phyloP scores from a whole-genome alignment of 2,113 vertebrate species.

The Brachionichthys hirsutus region DNA sequence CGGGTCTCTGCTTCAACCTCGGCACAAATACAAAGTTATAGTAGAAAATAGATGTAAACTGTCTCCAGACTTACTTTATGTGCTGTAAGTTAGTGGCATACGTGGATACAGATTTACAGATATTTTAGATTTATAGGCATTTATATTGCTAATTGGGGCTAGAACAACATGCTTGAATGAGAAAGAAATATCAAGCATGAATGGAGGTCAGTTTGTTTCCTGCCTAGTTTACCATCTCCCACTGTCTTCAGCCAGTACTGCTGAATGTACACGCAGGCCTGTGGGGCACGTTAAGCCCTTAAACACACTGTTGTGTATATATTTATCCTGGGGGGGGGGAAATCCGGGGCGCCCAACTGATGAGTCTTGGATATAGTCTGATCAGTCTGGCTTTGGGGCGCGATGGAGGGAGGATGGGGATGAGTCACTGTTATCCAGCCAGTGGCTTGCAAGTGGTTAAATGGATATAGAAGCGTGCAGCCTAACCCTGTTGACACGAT shows the following conservation, averaged over 20 bases:
- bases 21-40: constrained; percentile 15
- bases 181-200: constrained; percentile 20
- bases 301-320: constrained; percentile 71
- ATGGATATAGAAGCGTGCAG: constrained; percentile 59
- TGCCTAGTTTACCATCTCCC: constrained; percentile 63
- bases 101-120: neutral
- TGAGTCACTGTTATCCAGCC: constrained; percentile 67
- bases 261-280: constrained; percentile 58
- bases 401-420: constrained; percentile 28
- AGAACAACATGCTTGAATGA: constrained; percentile 30
- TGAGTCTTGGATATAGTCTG: constrained; percentile 68
- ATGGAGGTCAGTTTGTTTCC: constrained; percentile 62
- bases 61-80: neutral
- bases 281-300: constrained; percentile 51
- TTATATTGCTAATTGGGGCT: constrained; percentile 39
- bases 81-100: constrained; percentile 3
- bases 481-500: constrained; percentile 60
- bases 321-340: constrained; percentile 64
- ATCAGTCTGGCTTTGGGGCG: constrained; percentile 60
- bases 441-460: constrained; percentile 60
- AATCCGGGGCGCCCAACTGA: constrained; percentile 66
- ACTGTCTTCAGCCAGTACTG: constrained; percentile 42
- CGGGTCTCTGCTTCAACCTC: constrained; percentile 15
- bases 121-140: constrained; percentile 44
- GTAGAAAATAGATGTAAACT: neutral